A percentile compares a stretch with the other conserved stretches of the same genome.
phyloP scores from a whole-genome alignment of 2,797 vertebrate genomes.

The Pipistrellus nathusii region DNA sequence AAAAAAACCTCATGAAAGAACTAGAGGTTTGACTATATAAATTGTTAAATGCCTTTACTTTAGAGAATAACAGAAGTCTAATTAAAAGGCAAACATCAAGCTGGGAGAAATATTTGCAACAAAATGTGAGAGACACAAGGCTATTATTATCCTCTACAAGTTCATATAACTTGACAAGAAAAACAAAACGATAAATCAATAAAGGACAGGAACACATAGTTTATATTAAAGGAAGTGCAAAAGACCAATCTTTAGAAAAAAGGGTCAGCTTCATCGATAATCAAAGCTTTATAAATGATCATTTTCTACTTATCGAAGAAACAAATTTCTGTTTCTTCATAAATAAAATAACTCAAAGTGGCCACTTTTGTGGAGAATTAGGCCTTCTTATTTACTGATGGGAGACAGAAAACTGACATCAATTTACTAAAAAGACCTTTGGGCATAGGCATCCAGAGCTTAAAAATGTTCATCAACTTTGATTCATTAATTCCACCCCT shows the following conservation, averaged over 20 bases:
- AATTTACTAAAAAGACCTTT: background rate
- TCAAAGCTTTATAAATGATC: conserved; percentile 42
- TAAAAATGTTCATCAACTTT: conserved; percentile 45
- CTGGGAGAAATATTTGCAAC: conserved; percentile 38
- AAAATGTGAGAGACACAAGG: background rate
- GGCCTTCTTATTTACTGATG: background rate
- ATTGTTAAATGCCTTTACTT: conserved; percentile 20
- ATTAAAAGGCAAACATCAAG: conserved; percentile 16
- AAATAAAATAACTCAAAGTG: conserved; percentile 16
- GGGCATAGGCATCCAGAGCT: background rate
- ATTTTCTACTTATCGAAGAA: conserved; percentile 16
- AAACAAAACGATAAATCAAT: conserved; percentile 37
- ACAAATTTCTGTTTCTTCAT: conserved; percentile 42
- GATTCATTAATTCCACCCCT: background rate
- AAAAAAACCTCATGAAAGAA: background rate
- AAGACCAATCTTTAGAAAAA: background rate
- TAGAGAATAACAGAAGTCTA: conserved; percentile 32
- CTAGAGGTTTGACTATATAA: background rate
- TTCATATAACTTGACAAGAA: conserved; percentile 49
- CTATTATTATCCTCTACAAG: background rate
- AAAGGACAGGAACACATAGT: background rate
- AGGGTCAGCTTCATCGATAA: background rate
- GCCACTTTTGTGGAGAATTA: background rate
- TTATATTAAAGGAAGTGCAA: background rate
- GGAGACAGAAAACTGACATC: background rate